phyloP scores from a whole-genome alignment of 2,113 vertebrate species.

The Martes martes region DNA sequence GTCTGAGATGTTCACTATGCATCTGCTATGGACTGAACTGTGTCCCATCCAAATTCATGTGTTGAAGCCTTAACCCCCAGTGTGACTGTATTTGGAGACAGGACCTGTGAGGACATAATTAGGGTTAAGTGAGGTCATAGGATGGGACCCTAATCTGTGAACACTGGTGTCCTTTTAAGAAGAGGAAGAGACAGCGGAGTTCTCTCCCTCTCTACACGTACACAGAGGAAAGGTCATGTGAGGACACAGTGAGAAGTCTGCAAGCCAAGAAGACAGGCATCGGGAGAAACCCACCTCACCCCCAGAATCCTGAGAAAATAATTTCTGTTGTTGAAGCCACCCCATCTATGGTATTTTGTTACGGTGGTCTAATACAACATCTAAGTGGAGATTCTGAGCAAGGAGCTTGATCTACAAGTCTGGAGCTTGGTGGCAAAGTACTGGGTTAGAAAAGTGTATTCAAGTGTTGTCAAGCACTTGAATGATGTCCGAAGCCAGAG shows the following conservation, averaged over 20 bases:
- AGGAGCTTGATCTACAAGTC: background rate
- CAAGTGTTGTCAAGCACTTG: no score
- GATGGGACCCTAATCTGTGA: background rate
- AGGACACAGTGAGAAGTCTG: background rate
- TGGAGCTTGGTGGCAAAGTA: background rate
- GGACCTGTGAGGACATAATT: background rate
- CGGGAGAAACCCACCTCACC: background rate
- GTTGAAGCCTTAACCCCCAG: no score
- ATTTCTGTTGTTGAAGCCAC: background rate
- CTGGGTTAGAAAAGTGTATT: background rate
- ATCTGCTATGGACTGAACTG: background rate
- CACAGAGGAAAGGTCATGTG: background rate
- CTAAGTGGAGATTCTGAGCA: background rate
- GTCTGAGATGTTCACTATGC: background rate
- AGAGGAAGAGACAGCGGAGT: background rate
- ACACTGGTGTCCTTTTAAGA: background rate
- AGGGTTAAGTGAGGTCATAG: background rate
- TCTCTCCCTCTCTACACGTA: background rate
- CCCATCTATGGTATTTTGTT: background rate
- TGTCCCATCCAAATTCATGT: background rate
- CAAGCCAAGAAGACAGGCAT: background rate
- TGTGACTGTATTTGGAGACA: background rate
- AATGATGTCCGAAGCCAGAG: background rate
- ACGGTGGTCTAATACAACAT: background rate
- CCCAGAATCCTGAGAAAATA: background rate